phyloP scores from a whole-genome alignment of 2,113 vertebrate species.

The Numenius arquata region DNA sequence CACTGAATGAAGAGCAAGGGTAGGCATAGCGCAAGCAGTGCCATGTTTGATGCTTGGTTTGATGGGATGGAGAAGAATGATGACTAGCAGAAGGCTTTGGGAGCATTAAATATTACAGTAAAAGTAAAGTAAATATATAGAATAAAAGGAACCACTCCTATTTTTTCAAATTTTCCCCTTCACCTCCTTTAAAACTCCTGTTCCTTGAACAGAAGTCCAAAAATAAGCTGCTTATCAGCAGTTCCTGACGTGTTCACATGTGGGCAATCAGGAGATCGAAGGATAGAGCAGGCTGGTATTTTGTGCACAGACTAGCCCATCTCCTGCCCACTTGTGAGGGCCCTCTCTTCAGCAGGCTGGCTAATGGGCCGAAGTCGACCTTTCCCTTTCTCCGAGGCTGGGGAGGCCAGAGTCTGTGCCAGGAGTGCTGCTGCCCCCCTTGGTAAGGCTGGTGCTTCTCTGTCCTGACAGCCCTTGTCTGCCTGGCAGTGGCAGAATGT shows the following conservation, averaged over 20 bases:
- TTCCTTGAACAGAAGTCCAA: background rate
- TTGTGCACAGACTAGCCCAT: background rate
- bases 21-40: background rate
- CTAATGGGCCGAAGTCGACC: background rate
- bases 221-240: background rate
- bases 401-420: background rate
- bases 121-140: too few species aligned
- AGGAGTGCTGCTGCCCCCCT: background rate
- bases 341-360: background rate
- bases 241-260: background rate
- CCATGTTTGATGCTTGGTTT: background rate
- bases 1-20: background rate
- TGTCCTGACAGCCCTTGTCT: background rate
- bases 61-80: background rate
- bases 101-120: background rate
- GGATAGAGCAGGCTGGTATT: background rate
- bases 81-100: background rate
- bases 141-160: background rate
- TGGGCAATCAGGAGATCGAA: background rate
- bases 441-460: background rate
- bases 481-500: background rate
- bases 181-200: background rate
- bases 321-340: background rate
- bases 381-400: fast-evolving
- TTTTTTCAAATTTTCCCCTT: background rate